Percentiles rank a stretch among this genome's conserved stretches.
Evolutionary conservation across 2,888 invertebrate genomes (phyloP).

Genomic region (Pachliopta kotzebuea): DNA sequence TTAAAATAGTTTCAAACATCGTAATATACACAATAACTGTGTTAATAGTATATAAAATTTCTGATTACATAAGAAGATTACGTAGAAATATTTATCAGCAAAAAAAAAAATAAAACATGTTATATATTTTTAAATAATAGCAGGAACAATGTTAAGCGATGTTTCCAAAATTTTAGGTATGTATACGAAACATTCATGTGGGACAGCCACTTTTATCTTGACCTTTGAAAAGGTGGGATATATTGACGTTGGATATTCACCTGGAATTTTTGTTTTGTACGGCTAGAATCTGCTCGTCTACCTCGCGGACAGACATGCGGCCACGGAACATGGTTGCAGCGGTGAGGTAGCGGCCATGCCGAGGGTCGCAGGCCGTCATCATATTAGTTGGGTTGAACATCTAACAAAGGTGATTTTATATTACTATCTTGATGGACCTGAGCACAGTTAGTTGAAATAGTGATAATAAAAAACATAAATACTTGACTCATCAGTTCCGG

Average conservation of each 20-base stretch:
- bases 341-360: conserved; percentile 90
- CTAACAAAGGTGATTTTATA: conserved; percentile 42
- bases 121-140: no score
- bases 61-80: no score
- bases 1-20: no score
- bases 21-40: no score
- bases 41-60: no score
- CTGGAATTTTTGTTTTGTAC: conserved; percentile 89
- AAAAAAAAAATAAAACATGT: no score
- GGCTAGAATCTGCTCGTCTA: conserved; percentile 88
- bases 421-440: background rate
- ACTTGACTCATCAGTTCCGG: conserved; percentile 87
- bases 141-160: no score
- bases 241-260: no score
- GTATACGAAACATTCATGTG: no score
- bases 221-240: background rate
- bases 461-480: conserved; percentile 12
- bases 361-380: conserved; percentile 93
- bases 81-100: no score
- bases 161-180: no score
- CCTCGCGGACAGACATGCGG: conserved; percentile 91
- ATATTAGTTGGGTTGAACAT: conserved; percentile 93
- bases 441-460: background rate
- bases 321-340: conserved; percentile 90
- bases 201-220: no score